Base-by-base conservation (phyloP, 2,888 invertebrate genomes). In the Diogma glabrata region DNA sequence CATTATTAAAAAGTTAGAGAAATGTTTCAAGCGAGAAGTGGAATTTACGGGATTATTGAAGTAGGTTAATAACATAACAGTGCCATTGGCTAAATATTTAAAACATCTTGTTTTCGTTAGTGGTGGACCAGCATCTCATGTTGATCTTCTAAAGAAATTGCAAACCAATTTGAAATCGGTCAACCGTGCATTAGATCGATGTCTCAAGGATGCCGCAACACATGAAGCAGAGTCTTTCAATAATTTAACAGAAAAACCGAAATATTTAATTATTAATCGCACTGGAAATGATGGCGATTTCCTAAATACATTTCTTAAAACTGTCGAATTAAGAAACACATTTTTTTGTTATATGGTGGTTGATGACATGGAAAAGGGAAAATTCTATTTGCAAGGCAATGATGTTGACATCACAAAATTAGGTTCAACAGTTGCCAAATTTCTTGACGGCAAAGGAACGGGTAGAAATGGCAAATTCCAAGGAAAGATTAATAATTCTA, bases 371-470 rank as follows among this genome's bases (percentile, higher is more conserved):
- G 80, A 72, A 16, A 69, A 65, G 26, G 77, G 76, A 0, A 69
- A 73, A 51, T 67, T 78, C 60, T 64, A 76, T 1, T 57, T 79
- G n/a, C 62, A 69, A 38, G 78, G 78, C 1, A 58, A 65, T 17
- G 56, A 61, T 0, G 72, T 58, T 2, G 45, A 63, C 6, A 58
- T 70, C 3, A 54, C 60, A 8, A 69, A 54, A 57, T 58, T 70
- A 17, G 65, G 64, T 0, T 57, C 61, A 2, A 80, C 81, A 60
- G 75, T 88, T 55, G 75, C 79, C 49, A 78, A 79, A 33, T 52
- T 85, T 1, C 64, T 90, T 14, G 80, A 81, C 59, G 86, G 83
- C 4, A 88, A 88, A 70, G 89, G 89, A 8, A 83, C 81, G 24
- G 81, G 78, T 43, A 84, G 84, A 61, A 79, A 82, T 49, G 79